A percentile compares a stretch with the other conserved stretches of the same genome.
Conservation (phyloP, 2,113 vertebrate genomes). For the Lepisosteus oculatus region DNA sequence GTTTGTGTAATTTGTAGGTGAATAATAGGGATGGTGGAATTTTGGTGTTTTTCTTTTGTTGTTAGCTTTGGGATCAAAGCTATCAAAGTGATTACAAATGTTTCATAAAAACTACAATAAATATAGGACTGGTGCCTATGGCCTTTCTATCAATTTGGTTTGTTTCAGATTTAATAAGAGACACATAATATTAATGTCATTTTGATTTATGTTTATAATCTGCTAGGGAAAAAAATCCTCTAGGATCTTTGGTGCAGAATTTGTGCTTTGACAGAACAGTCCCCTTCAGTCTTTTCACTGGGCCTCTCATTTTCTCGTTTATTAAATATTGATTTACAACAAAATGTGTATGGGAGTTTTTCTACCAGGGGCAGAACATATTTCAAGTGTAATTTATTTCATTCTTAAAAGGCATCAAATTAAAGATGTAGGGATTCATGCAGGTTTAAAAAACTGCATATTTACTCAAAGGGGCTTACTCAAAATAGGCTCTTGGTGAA, state of each 20-base stretch:
- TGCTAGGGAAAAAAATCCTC: conserved; percentile 12
- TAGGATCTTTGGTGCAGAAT: conserved; percentile 8
- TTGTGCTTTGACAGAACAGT: neutral
- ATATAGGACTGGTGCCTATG: neutral
- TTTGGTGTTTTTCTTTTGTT: no score
- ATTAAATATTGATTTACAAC: conserved; percentile 53
- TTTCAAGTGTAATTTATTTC: conserved; percentile 34
- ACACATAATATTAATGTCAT: conserved; percentile 18
- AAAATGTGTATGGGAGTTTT: conserved; percentile 30
- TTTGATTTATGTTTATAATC: conserved; percentile 31
- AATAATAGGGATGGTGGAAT: no score
- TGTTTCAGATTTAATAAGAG: conserved; percentile 13
- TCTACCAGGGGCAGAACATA: conserved; percentile 29
- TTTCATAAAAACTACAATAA: no score
- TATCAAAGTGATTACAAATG: no score
- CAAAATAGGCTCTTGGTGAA: no score
- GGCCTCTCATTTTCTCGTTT: conserved; percentile 25
- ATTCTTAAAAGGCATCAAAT: conserved; percentile 15
- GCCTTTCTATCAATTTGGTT: conserved; percentile 6
- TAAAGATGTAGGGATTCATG: conserved; percentile 14
- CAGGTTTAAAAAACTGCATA: neutral
- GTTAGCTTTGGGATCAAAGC: no score
- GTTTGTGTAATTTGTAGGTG: no score
- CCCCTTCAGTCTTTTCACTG: conserved; percentile 13
- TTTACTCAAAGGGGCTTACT: conserved; percentile 16